Conservation (phyloP, 2,888 invertebrate genomes). For the Ferdinandea cuprea region DNA sequence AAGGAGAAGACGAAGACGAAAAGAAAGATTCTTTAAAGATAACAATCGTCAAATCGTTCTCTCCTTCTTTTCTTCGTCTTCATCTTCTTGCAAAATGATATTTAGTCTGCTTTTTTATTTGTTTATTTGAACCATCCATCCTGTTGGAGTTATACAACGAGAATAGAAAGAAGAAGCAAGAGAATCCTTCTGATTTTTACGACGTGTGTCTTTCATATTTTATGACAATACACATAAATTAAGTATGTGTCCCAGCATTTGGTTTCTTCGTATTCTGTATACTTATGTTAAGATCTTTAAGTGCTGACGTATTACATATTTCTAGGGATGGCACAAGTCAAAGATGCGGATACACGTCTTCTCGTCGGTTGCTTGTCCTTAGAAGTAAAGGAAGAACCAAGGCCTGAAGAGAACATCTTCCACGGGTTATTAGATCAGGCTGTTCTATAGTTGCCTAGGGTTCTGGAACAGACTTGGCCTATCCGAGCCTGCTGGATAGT, state of each 20-base stretch:
- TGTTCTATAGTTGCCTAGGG: too few species aligned
- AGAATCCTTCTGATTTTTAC: constrained; percentile 56
- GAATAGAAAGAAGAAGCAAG: neutral
- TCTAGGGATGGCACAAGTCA: too few species aligned
- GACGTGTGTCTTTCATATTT: constrained; percentile 58
- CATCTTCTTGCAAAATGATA: too few species aligned
- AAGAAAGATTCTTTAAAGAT: constrained; percentile 60
- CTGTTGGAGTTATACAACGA: neutral
- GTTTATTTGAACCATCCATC: constrained; percentile 34
- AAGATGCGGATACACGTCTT: too few species aligned
- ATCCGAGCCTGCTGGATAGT: too few species aligned
- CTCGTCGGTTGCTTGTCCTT: too few species aligned
- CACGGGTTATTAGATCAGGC: too few species aligned
- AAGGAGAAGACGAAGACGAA: constrained; percentile 22
- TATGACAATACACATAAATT: constrained; percentile 63
- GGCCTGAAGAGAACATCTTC: too few species aligned
- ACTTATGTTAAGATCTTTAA: neutral
- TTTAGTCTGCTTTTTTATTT: neutral
- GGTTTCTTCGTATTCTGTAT: neutral
- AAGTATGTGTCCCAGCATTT: neutral
- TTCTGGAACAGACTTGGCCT: too few species aligned
- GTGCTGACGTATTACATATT: too few species aligned
- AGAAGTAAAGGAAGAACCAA: too few species aligned
- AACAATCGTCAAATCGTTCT: constrained; percentile 57
- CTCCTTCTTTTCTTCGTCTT: constrained; percentile 11